These are phyloP conservation scores for Anthonomus grandis DNA, from an alignment of 1,140 invertebrate genomes.

Conservation along the genomic window DNA sequence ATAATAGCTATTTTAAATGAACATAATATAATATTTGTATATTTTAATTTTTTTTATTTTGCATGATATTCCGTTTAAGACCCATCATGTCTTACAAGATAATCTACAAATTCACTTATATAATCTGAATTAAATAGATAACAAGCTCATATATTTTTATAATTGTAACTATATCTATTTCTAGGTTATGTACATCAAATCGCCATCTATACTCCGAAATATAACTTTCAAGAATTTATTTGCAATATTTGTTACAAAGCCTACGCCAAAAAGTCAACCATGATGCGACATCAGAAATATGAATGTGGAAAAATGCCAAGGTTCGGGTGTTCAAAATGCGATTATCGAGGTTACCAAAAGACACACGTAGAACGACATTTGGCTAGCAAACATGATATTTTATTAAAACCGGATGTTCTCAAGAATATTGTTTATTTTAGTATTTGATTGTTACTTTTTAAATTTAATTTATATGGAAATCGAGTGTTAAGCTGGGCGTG, in stretches of 20 bases:
- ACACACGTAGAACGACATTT: constrained; percentile 51
- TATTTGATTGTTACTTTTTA: constrained; percentile 16
- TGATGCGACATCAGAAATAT: constrained; percentile 63
- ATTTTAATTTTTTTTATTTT: too few relatives aligned
- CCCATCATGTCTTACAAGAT: too few relatives aligned
- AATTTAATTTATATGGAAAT: too few relatives aligned
- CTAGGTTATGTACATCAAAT: constrained; percentile 19
- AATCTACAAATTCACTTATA: too few relatives aligned
- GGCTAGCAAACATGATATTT: constrained; percentile 32
- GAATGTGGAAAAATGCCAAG: constrained; percentile 66
- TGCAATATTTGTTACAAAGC: constrained; percentile 55
- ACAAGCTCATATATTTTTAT: too few relatives aligned
- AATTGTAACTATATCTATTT: too few relatives aligned
- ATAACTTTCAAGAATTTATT: constrained; percentile 26
- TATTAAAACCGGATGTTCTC: constrained; percentile 27
- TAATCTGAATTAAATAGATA: too few relatives aligned
- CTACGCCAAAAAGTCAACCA: constrained; percentile 57
- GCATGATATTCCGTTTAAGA: too few relatives aligned
- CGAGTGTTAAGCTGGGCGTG: too few relatives aligned
- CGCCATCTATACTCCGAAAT: constrained; percentile 22
- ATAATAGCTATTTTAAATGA: too few relatives aligned
- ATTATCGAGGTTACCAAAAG: constrained; percentile 49
- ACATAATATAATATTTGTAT: too few relatives aligned
- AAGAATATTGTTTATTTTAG: constrained; percentile 25
- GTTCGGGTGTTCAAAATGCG: constrained; percentile 61